phyloP scores from a whole-genome alignment of 2,113 vertebrate genomes.

The Cyphomyrus plagiostoma region DNA sequence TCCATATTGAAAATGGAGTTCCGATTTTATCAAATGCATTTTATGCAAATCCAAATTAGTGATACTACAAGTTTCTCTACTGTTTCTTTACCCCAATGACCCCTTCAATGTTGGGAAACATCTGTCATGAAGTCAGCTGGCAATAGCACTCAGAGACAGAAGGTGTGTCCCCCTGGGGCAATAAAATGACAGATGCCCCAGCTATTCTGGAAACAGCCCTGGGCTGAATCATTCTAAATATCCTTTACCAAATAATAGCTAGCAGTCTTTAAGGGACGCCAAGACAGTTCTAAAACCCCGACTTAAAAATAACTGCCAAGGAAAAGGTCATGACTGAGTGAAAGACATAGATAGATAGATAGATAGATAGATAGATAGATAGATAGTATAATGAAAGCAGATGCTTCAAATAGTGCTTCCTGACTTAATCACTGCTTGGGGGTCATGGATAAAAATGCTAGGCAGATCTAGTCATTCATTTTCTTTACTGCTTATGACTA shows the following conservation, averaged over 20 bases:
- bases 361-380: background rate
- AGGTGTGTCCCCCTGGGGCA: constrained; percentile 1
- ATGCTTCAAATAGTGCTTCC: background rate
- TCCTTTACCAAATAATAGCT: background rate
- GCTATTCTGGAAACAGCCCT: background rate
- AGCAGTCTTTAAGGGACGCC: background rate
- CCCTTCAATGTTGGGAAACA: background rate
- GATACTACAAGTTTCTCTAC: background rate
- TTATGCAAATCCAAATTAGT: background rate
- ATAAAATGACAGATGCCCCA: background rate
- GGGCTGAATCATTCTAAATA: background rate
- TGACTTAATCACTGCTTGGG: background rate
- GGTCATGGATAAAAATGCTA: background rate
- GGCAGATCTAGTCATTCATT: background rate
- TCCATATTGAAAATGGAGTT: background rate
- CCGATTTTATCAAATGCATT: background rate
- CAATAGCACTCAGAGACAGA: background rate
- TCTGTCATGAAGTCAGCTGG: background rate
- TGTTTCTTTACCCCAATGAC: background rate
- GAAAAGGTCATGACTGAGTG: background rate
- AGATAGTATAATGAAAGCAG: background rate
- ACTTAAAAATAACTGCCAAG: background rate
- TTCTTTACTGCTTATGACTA: background rate
- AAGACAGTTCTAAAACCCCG: background rate
- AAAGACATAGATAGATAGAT: background rate